These are phyloP conservation scores for Meles meles DNA, from an alignment of 2,113 vertebrate species.

Conservation along the genomic window DNA sequence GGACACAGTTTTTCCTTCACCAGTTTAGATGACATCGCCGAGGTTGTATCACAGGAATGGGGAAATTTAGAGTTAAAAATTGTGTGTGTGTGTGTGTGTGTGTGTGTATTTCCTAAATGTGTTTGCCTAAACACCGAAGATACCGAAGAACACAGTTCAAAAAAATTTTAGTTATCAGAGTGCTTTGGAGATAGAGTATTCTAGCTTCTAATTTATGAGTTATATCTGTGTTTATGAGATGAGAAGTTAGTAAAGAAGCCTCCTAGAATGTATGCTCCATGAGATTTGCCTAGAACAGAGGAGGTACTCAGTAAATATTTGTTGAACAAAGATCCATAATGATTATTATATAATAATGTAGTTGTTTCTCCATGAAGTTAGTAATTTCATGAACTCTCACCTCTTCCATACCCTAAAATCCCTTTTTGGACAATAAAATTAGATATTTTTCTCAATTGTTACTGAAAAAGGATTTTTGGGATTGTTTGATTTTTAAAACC, in stretches of 20 bases:
- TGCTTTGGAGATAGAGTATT: background rate
- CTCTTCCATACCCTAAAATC: background rate
- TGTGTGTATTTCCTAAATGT: background rate
- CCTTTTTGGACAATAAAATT: background rate
- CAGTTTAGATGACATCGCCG: slow-evolving; percentile 92
- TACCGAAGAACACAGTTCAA: background rate
- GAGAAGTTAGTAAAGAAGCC: background rate
- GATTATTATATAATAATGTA: background rate
- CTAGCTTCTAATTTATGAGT: background rate
- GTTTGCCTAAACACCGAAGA: background rate
- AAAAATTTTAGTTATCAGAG: background rate
- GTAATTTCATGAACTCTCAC: background rate
- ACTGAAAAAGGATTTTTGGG: background rate
- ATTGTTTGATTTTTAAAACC: background rate
- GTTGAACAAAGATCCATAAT: background rate
- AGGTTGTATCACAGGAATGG: slow-evolving; percentile 80
- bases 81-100: no score
- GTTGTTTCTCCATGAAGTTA: background rate
- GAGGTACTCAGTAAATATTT: background rate
- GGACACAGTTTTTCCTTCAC: slow-evolving; percentile 96
- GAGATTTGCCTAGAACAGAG: background rate
- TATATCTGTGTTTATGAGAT: background rate
- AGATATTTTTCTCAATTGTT: slow-evolving; percentile 14
- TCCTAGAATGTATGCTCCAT: background rate
- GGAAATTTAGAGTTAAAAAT: slow-evolving; percentile 6